Conservation (phyloP, 2,888 invertebrate species). For the Saturnia pavonia region DNA sequence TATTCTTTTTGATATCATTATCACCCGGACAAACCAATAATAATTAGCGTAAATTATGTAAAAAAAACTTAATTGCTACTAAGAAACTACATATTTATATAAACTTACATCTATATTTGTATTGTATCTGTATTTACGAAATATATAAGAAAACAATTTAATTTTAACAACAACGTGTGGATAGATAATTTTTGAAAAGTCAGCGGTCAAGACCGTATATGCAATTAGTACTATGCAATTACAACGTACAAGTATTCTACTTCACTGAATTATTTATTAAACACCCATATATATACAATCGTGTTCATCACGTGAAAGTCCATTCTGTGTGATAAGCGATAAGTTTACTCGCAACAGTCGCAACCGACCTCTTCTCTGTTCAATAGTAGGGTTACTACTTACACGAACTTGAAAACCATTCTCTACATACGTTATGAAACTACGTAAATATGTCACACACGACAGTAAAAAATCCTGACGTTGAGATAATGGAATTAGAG, state of each 20-base stretch:
- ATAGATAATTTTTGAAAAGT: conserved; percentile 28
- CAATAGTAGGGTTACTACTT: not conserved
- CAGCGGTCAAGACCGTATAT: conserved; percentile 8
- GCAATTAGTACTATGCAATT: not conserved
- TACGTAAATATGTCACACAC: not conserved
- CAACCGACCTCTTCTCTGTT: not conserved
- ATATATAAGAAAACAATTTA: conserved; percentile 28
- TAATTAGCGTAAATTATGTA: conserved; percentile 19
- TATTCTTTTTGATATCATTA: conserved; percentile 22
- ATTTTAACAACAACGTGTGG: conserved; percentile 21
- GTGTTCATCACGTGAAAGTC: not conserved
- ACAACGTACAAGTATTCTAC: not conserved
- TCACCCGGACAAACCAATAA: conserved; percentile 21
- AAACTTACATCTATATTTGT: not conserved
- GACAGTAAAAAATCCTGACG: not conserved
- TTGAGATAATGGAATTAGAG: not conserved
- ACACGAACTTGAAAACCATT: not conserved
- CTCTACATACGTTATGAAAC: not conserved
- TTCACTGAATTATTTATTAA: not conserved
- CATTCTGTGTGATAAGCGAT: not conserved
- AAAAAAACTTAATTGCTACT: conserved; percentile 38
- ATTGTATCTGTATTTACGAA: conserved; percentile 11
- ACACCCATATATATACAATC: not conserved
- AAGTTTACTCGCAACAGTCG: not conserved
- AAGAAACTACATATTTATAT: conserved; percentile 29